phyloP scores from a whole-genome alignment of 2,113 vertebrate species.

The Solenodon paradoxus region DNA sequence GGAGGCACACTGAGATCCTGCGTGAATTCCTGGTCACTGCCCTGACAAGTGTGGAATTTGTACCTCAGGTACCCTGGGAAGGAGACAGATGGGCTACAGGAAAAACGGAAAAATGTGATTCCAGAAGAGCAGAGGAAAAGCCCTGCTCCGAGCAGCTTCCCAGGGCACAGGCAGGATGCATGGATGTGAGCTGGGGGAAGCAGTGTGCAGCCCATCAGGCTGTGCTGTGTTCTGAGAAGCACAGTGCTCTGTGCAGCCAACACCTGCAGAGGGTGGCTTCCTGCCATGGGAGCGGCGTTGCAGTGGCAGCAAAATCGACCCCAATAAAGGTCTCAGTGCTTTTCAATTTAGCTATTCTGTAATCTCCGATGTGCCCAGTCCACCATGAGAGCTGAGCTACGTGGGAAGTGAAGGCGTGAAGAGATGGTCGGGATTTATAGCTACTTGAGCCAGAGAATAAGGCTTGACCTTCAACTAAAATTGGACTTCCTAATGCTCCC shows the following conservation, averaged over 20 bases:
- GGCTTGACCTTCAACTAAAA: not conserved
- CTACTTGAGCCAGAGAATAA: not conserved
- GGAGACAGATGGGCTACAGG: not conserved
- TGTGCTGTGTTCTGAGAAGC: not conserved
- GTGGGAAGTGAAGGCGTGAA: not conserved
- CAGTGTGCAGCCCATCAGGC: no score
- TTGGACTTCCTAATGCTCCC: not conserved
- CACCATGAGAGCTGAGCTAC: not conserved
- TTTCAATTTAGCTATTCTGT: not conserved
- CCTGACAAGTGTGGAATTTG: not conserved
- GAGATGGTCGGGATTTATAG: fast-evolving
- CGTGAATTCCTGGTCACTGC: fast-evolving
- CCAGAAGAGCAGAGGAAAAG: not conserved
- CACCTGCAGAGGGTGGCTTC: not conserved
- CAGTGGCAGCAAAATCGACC: not conserved
- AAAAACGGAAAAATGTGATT: not conserved
- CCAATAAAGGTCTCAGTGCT: no score
- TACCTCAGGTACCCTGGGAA: not conserved
- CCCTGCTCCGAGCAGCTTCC: not conserved
- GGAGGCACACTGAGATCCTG: not conserved
- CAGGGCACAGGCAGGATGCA: not conserved
- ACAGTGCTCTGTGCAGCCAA: fast-evolving
- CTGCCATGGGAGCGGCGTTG: not conserved
- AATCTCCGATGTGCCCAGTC: not conserved
- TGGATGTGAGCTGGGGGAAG: fast-evolving